Conservation (phyloP, 2,113 vertebrate genomes). For the Alexandromys fortis region DNA sequence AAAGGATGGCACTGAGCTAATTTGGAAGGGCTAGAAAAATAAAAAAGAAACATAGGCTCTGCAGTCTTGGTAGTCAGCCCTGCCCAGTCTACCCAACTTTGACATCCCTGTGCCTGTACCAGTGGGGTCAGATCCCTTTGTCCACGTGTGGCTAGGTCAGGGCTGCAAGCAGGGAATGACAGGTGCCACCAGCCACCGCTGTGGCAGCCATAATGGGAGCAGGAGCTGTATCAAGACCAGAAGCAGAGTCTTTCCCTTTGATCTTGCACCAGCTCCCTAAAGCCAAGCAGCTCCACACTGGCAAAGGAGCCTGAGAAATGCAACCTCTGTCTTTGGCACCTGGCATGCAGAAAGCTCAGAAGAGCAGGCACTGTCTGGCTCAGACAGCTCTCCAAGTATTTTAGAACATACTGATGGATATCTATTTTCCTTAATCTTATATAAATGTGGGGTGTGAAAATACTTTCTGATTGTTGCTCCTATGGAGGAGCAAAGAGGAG, state of each 20-base stretch:
- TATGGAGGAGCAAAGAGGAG: not conserved
- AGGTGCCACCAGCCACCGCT: too few species aligned
- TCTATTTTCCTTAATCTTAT: not conserved
- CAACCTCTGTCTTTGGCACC: not conserved
- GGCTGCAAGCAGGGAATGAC: not conserved
- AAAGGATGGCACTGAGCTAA: not conserved
- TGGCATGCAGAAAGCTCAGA: not conserved
- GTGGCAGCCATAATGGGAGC: rapidly evolving
- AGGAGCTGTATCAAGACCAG: not conserved
- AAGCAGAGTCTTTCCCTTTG: not conserved
- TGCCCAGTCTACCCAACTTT: not conserved
- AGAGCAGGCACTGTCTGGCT: not conserved
- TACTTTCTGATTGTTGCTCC: not conserved
- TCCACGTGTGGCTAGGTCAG: rapidly evolving
- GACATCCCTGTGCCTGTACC: not conserved
- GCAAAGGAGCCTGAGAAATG: not conserved
- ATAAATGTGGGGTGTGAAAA: not conserved
- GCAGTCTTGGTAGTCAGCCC: not conserved
- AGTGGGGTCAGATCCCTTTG: not conserved
- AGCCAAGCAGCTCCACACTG: not conserved
- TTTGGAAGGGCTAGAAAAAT: not conserved
- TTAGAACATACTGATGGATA: not conserved
- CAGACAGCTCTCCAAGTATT: not conserved
- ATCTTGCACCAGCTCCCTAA: not conserved
- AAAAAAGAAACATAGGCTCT: not conserved